These are phyloP conservation scores for Crocuta crocuta DNA, from an alignment of 2,113 vertebrate species.

Conservation along the genomic window DNA sequence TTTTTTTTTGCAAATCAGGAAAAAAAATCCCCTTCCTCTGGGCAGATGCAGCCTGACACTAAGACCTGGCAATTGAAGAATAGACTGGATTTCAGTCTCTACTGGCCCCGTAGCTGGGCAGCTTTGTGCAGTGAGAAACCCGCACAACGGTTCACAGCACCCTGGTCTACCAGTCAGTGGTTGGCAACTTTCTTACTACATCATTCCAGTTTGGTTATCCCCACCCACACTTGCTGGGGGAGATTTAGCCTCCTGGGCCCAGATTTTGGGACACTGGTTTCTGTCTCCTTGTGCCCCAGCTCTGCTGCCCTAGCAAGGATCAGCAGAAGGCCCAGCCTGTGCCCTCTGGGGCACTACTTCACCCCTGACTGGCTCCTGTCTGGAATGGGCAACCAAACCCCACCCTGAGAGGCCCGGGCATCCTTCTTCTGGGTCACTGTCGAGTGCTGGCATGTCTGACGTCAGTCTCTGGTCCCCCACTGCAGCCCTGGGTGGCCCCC, in stretches of 20 bases:
- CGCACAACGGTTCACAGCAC: neutral
- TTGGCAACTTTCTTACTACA: neutral
- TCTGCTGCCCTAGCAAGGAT: neutral
- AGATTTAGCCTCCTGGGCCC: neutral
- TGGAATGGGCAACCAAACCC: neutral
- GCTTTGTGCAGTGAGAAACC: slow-evolving; percentile 20
- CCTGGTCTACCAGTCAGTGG: neutral
- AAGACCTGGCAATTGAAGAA: neutral
- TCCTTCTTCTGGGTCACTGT: neutral
- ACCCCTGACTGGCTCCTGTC: neutral
- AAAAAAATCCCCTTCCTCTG: neutral
- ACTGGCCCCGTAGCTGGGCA: neutral
- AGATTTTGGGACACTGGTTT: neutral
- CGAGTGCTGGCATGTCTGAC: neutral
- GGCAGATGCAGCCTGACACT: neutral
- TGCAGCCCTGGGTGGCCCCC: neutral
- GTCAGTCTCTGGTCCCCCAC: neutral
- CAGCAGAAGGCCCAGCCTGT: neutral
- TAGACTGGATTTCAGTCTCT: neutral
- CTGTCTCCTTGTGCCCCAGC: neutral
- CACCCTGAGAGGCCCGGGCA: neutral
- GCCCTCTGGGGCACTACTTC: neutral
- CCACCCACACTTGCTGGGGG: neutral
- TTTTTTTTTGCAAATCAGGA: neutral
- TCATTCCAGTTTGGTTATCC: neutral